Evolutionary conservation across 1,140 invertebrate genomes (phyloP), one percentile per base, ranked within the genome.

Genomic region (Triops cancriformis): DNA sequence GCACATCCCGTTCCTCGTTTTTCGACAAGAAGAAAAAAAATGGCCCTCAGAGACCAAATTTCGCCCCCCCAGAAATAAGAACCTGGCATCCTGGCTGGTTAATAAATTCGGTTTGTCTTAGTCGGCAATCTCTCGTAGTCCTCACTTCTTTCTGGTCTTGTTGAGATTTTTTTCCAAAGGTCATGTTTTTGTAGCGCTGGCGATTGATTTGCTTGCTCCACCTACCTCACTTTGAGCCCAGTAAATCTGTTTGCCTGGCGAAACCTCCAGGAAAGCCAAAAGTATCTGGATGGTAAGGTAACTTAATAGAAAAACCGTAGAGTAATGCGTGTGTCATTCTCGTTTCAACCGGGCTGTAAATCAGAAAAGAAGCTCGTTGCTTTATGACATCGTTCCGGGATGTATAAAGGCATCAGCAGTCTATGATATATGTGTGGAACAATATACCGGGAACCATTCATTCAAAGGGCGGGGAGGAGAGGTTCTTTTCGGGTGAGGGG

Each of bases 361-460:
- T 64, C 51, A 64, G 23, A 64, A 64, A 64, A 64, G 7, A 64
- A 64, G 7, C 51, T 18, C 45, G 1, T 23, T 7, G 45, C 10
- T 64, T 64, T 64, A 64, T 64, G 7, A 23, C 51, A 23, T 64
- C 18, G 51, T 64, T 64, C 51, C 51, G 14, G 51, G 51, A 64
- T 64, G 23, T n/a, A 64, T 64, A 64, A 64, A 64, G 51, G 7
- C 51, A 64, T 64, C 51, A 64, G 51, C 51, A 64, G 51, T 64
- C 51, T 64, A 64, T 64, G 51, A 64, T 64, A 64, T 64, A 64
- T 64, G 51, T 64, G 0, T 64, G 51, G 14, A 64, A 64, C 51
- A 64, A 64, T 64, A 64, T n/a, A 64, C 51, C 51, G 23, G 51
- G n/a, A 18, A 23, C 51, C 7, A 64, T 64, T 64, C 51, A 18